These are phyloP conservation scores for Caenorhabditis imperialis DNA, from an alignment of 2,888 invertebrate genomes.

Conservation along the genomic window DNA sequence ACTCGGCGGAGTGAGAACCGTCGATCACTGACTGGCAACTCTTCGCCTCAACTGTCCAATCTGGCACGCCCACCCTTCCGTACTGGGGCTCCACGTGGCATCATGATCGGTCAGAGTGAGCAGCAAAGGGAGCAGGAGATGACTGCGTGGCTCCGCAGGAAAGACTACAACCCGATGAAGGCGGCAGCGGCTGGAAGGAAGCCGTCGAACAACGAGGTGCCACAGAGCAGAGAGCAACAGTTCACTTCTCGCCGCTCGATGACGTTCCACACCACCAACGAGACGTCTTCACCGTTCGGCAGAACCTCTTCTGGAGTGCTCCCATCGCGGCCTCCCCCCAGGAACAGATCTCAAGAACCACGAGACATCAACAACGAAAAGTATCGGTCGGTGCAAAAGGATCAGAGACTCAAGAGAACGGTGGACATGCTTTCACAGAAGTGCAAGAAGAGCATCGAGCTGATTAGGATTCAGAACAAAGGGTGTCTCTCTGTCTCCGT, in stretches of 20 bases:
- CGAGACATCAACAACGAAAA: constrained; percentile 40
- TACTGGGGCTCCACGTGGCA: constrained; percentile 45
- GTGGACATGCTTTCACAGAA: constrained; percentile 76
- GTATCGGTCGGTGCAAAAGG: constrained; percentile 33
- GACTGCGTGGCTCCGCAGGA: constrained; percentile 95
- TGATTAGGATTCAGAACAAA: constrained; percentile 70
- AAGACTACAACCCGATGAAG: constrained; percentile 94
- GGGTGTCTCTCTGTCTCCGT: constrained; percentile 71
- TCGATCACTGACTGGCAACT: constrained; percentile 43
- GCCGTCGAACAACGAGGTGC: constrained; percentile 45
- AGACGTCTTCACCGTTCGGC: constrained; percentile 41
- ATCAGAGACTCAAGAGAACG: constrained; percentile 48
- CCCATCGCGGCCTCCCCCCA: constrained; percentile 27
- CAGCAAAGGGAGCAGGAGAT: constrained; percentile 84
- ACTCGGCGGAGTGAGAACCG: constrained; percentile 43
- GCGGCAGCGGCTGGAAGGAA: constrained; percentile 84
- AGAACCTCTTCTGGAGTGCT: constrained; percentile 21
- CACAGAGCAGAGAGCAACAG: constrained; percentile 69
- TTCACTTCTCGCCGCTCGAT: constrained; percentile 72
- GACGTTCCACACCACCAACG: constrained; percentile 67
- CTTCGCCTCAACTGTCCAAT: constrained; percentile 45
- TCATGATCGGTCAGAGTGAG: constrained; percentile 47
- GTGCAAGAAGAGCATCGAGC: constrained; percentile 76
- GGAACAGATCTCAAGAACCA: constrained; percentile 54
- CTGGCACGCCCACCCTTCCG: constrained; percentile 46